Evolutionary conservation across 2,113 vertebrate species (phyloP).

Genomic region (Mormoops blainvillei): DNA sequence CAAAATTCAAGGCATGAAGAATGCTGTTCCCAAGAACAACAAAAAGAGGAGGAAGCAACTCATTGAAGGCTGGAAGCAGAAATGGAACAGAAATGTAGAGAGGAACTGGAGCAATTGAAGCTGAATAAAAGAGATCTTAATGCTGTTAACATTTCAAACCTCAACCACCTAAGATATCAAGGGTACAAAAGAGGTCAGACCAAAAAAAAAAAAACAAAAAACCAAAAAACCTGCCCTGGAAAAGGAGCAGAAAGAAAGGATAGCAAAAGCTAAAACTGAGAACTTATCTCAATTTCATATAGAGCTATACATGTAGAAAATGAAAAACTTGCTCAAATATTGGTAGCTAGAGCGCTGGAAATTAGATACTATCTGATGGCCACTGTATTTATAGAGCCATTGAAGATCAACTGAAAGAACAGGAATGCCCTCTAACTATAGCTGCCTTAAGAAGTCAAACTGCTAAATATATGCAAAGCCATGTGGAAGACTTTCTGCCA

Average conservation of each 20-base stretch:
- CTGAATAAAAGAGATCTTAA: constrained; percentile 77
- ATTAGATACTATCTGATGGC: constrained; percentile 96
- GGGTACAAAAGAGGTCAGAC: constrained; percentile 89
- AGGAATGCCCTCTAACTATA: constrained; percentile 74
- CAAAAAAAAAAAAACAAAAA: no score
- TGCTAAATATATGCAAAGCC: constrained; percentile 90
- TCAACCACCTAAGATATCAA: constrained; percentile 87
- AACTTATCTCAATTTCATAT: no score
- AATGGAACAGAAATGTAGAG: constrained; percentile 88
- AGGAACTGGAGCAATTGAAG: constrained; percentile 84
- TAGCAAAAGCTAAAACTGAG: constrained; percentile 92
- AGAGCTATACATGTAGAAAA: constrained; percentile 79
- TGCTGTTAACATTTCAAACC: constrained; percentile 76
- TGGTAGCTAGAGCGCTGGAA: constrained; percentile 87
- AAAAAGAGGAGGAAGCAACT: constrained; percentile 96
- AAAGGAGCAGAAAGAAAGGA: constrained; percentile 92
- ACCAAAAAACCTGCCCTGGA: constrained; percentile 93
- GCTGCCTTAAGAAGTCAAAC: constrained; percentile 85
- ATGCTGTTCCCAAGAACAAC: constrained; percentile 94
- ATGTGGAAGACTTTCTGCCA: constrained; percentile 91
- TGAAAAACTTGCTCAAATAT: constrained; percentile 86
- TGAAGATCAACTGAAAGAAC: constrained; percentile 85
- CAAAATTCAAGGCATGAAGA: constrained; percentile 79
- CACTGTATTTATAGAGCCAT: constrained; percentile 96
- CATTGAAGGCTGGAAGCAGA: constrained; percentile 92